Conservation (phyloP, 2,888 invertebrate species). For the Andrena haemorrhoa region DNA sequence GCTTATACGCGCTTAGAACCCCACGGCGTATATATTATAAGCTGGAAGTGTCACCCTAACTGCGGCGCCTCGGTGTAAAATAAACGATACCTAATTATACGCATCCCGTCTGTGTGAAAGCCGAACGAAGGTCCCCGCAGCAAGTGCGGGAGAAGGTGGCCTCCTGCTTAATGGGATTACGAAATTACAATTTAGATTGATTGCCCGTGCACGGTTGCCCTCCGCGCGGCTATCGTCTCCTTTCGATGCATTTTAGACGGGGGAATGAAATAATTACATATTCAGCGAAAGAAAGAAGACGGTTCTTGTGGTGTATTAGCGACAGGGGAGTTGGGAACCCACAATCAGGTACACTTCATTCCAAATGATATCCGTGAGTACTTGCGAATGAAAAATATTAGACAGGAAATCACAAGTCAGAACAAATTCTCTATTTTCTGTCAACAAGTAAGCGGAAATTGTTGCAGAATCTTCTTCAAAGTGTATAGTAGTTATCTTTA, state of each 20-base stretch:
- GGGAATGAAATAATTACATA: constrained; percentile 6
- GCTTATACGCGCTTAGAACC: constrained; percentile 32
- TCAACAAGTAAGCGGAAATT: too few relatives aligned
- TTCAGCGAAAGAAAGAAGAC: not conserved
- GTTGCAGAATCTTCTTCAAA: too few relatives aligned
- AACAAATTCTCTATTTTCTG: too few relatives aligned
- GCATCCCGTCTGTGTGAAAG: constrained; percentile 72
- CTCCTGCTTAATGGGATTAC: constrained; percentile 77
- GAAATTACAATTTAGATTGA: constrained; percentile 79
- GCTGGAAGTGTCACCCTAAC: constrained; percentile 71
- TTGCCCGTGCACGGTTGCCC: constrained; percentile 53
- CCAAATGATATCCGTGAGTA: too few relatives aligned
- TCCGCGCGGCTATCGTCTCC: not conserved
- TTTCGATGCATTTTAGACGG: constrained; percentile 16
- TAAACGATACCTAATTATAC: constrained; percentile 84
- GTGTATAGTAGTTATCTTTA: too few relatives aligned
- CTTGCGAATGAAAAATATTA: too few relatives aligned
- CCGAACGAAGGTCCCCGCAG: constrained; percentile 66
- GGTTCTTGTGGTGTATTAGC: too few relatives aligned
- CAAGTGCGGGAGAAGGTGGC: constrained; percentile 79
- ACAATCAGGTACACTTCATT: too few relatives aligned
- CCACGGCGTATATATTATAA: constrained; percentile 53
- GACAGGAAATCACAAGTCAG: too few relatives aligned
- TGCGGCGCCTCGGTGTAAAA: constrained; percentile 79
- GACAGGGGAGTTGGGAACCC: too few relatives aligned